phyloP scores from a whole-genome alignment of 2,113 vertebrate genomes.

The Gnathonemus echidnorhynchus region DNA sequence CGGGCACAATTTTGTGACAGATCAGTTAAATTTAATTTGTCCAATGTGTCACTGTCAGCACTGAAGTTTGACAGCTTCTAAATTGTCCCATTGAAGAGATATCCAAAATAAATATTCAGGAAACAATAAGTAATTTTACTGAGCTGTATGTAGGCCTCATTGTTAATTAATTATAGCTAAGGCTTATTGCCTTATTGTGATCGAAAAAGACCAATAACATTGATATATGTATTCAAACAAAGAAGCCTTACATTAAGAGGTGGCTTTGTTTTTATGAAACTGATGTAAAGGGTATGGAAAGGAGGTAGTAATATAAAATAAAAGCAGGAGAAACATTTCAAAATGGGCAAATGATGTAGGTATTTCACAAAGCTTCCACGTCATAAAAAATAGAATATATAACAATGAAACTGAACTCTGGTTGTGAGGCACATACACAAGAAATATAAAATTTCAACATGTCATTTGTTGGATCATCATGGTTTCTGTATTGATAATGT shows the following conservation, averaged over 20 bases:
- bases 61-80: neutral
- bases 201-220: neutral
- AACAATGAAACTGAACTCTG: neutral
- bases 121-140: neutral
- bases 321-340: neutral
- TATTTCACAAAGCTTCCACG: neutral
- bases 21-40: neutral
- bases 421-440: neutral
- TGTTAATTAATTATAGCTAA: neutral
- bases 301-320: neutral
- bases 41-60: neutral
- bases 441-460: neutral
- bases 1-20: neutral
- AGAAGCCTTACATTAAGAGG: neutral
- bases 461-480: neutral
- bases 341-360: neutral
- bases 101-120: neutral
- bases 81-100: neutral
- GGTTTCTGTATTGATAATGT: neutral
- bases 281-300: neutral
- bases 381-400: neutral
- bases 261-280: neutral
- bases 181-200: neutral
- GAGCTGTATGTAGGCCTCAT: neutral
- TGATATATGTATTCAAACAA: neutral